Conservation (phyloP, 1,140 invertebrate species). For the Gryon sp. region DNA sequence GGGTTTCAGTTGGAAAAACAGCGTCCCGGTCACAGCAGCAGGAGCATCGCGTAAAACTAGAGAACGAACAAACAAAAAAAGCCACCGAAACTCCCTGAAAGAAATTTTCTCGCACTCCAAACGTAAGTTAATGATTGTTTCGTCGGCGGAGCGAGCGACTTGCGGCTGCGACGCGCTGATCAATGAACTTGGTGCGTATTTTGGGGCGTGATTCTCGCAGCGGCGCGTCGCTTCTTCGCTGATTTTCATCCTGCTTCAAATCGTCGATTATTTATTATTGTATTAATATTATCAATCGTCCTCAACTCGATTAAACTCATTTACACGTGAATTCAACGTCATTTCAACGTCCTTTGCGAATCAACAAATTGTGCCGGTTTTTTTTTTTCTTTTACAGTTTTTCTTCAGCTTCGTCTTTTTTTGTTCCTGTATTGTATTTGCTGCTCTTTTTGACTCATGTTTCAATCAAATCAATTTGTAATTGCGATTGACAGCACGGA, state of each 20-base stretch:
- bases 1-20: background rate
- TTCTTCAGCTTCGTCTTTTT: background rate
- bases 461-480: no score
- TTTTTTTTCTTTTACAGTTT: background rate
- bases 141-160: background rate
- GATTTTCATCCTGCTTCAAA: conserved; percentile 33
- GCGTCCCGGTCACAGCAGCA: conserved; percentile 1
- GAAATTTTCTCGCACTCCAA: no score
- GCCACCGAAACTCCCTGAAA: no score
- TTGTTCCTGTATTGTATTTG: no score
- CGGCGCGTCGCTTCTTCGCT: conserved; percentile 28
- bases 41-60: background rate
- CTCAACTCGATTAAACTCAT: no score
- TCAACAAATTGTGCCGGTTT: background rate
- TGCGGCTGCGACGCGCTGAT: conserved; percentile 57
- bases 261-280: background rate
- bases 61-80: no score
- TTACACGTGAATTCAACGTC: no score
- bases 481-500: background rate
- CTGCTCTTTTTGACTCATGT: no score
- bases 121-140: background rate
- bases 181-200: conserved; percentile 69
- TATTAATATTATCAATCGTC: no score
- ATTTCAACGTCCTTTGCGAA: no score
- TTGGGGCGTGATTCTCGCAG: conserved; percentile 66